Evolutionary conservation across 2,113 vertebrate species (phyloP), one percentile per base, ranked within the genome.

Genomic region (Saguinus imperator): DNA sequence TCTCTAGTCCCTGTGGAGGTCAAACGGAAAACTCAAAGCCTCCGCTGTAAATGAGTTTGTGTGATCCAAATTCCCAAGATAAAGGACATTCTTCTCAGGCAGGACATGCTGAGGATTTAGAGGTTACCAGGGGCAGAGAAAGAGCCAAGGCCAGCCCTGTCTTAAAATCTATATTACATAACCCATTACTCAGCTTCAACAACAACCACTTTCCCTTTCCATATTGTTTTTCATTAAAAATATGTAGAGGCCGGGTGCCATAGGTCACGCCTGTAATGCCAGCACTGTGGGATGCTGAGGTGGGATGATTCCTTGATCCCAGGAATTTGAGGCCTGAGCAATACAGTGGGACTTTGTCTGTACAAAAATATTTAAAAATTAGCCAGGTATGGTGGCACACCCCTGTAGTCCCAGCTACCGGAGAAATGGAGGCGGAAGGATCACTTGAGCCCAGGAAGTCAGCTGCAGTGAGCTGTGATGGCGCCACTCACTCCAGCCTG

Each of bases 381-480:
- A 21, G 8, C 68, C 1, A 2, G n/a, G 68, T 21, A 9, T 0
- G n/a, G 20, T 72, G 68, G n/a, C n/a, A 5, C 10, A 37, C 2
- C 8, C 37, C 37, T 75, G 11, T 75, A 75, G 72, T 43, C 37
- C 68, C 40, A 75, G 23, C 37, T 43, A 75, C 72, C 27, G 18
- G 1, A 25, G 72, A 75, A 25, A 40, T 23, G 23, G 37, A 75
- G 37, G 72, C 3, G 3, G 23, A 11, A 73, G 37, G 23, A 75
- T 43, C 12, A 43, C 37, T 25, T 43, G 37, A 75, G 37, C 72
- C 37, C 68, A 72, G n/a, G 68, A 72, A 8, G n/a, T 72, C 2
- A 20, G 37, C 68, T 72, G n/a, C n/a, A 72, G 68, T 72, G 68
- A 70, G 18, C 68, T 72, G 20, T 37, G 9, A 72, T 72, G 68